Base-by-base conservation (phyloP, 2,113 vertebrate species). In the Hoplias malabaricus region DNA sequence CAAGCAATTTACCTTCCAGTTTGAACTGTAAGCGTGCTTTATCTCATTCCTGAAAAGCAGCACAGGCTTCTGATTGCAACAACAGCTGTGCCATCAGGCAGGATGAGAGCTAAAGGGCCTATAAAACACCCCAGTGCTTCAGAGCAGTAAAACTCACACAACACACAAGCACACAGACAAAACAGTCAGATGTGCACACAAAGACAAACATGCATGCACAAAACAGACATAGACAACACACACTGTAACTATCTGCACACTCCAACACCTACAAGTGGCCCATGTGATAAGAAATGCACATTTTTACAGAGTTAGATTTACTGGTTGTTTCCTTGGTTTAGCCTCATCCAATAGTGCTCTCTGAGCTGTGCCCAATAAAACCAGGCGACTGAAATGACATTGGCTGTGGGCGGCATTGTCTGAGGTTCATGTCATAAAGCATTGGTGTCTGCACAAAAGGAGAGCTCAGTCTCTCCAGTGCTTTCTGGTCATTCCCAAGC, bases 391-490 rank as follows among this genome's bases (percentile, higher is more conserved):
- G 62, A 77, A 80, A 63, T 83, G 78, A 80, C 81, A 83, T 83
- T 83, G 78, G 73, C 78, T 83, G 77, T 83, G 77, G 81, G 77
- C 68, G 81, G 73, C 77, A 79, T 83, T 83, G 77, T 83, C 81
- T 76, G 33, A 76, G 77, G 33, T 79, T 43, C 42, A 76, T 65
- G 69, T 73, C 81, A 83, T 83, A 83, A 83, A 83, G 68, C 78
- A 77, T 79, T 80, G 59, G 78, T 66, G 69, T 72, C 38, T 31
- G 65, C 62, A 83, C 81, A 83, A 83, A 63, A 83, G 50, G 69
- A 73, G 50, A 12, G 62, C 43, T 69, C 75, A 77, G 69, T 34
- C 61, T 76, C 75, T 61, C 66, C 34, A 40, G 73, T 61, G 62
- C 59, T 71, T 76, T 80, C 61, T 63, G 76, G 75, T 65, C 59